A percentile compares a stretch with the other conserved stretches of the same genome.
Evolutionary conservation across 2,888 invertebrate species (phyloP).

Genomic region (Cantharis rufa): DNA sequence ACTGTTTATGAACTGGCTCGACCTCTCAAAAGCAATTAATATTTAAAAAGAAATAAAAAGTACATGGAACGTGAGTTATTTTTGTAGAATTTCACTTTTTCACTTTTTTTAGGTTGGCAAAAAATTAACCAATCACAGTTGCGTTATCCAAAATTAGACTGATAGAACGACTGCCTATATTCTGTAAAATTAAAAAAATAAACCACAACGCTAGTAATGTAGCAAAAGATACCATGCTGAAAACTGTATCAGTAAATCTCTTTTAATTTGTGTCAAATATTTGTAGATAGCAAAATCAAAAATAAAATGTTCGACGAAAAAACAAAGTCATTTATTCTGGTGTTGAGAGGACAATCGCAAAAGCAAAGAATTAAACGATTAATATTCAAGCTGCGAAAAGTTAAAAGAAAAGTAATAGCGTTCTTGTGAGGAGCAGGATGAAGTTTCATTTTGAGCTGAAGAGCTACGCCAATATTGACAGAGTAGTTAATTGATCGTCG

Average conservation of each 20-base stretch:
- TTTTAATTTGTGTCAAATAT: background rate
- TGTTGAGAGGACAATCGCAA: background rate
- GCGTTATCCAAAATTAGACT: too few relatives aligned
- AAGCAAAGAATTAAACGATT: conserved; percentile 10
- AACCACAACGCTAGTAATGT: background rate
- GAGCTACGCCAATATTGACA: conserved; percentile 22
- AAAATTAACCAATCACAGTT: background rate
- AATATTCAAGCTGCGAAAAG: conserved; percentile 14
- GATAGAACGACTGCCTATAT: too few relatives aligned
- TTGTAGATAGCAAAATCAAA: background rate
- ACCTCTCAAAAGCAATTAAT: too few relatives aligned
- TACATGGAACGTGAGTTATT: too few relatives aligned
- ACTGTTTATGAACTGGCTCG: too few relatives aligned
- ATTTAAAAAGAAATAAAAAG: too few relatives aligned
- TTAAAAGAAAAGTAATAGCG: conserved; percentile 15
- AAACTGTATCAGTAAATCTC: background rate
- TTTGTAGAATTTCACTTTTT: too few relatives aligned
- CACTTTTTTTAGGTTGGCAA: background rate
- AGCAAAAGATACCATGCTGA: background rate
- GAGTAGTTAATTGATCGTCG: conserved; percentile 21
- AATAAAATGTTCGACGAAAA: background rate
- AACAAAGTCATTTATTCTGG: background rate
- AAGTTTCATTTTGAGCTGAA: conserved; percentile 13
- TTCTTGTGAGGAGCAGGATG: conserved; percentile 4
- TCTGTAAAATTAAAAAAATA: background rate